Base-by-base conservation (phyloP, 2,797 vertebrate species). In the Phalloptychus januarius region DNA sequence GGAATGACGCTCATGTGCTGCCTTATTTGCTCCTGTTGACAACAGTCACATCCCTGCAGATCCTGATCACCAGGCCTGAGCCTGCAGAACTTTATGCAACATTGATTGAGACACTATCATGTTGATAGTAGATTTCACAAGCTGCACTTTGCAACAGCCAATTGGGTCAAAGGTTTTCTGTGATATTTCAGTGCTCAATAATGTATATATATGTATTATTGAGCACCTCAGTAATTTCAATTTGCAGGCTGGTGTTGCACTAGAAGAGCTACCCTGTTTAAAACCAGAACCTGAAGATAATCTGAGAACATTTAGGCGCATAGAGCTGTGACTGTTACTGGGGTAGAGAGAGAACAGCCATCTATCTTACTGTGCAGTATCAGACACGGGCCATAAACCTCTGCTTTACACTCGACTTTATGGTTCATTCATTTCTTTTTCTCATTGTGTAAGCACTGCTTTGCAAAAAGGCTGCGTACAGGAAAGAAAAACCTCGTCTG, bases 381-480 rank as follows among this genome's bases (percentile, higher is more conserved):
- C 89, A 85, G 86, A 76, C 87, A 89, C 79, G 13, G 85, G 58
- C 79, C 82, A 93, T 94, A 92, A 94, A 94, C 45, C 69, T 79
- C 75, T 44, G 82, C 82, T 91, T 93, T 91, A 92, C 86, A 84
- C 76, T 91, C 80, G 71, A 75, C 73, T 93, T 93, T 85, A 92
- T 83, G 85, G 79, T 75, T 71, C 81, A 82, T 88, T 88, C 75
- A 72, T 78, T 79, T 88, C 52, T 78, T 77, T 77, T 87, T 86
- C 78, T 42, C 71, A 72, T 87, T 89, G 71, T 52, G 36, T 80
- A 86, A 90, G 85, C 86, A 87, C 72, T 40, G 48, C 67, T 45
- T 72, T 75, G 75, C 38, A 28, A 44, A 70, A 70, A 58, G 45
- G 31, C 71, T 82, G 38, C 78, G 46, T 50, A 50, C 2, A 54